These are phyloP conservation scores for Listronotus bonariensis DNA, from an alignment of 1,140 invertebrate genomes.

Conservation along the genomic window DNA sequence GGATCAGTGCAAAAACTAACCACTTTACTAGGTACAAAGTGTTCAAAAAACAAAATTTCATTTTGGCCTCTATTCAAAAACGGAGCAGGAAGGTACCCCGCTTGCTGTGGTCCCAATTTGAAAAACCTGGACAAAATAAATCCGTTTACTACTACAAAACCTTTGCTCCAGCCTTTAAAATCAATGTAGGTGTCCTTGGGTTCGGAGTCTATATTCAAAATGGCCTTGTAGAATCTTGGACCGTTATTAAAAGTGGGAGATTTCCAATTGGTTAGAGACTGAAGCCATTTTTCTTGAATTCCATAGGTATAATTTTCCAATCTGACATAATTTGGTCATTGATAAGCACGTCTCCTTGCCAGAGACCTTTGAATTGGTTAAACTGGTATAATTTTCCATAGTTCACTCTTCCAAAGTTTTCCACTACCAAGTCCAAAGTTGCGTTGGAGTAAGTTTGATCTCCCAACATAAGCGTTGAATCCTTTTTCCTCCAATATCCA, in stretches of 20 bases:
- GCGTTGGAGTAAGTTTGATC: constrained; percentile 35
- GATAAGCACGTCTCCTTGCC: constrained; percentile 56
- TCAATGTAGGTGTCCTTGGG: constrained; percentile 53
- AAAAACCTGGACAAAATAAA: constrained; percentile 67
- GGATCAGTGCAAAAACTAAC: constrained; percentile 38
- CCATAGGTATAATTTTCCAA: constrained; percentile 60
- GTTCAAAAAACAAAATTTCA: constrained; percentile 55
- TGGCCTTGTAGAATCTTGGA: constrained; percentile 51
- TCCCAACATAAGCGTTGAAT: constrained; percentile 45
- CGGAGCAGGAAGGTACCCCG: constrained; percentile 64
- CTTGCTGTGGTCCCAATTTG: constrained; percentile 62
- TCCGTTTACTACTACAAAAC: constrained; percentile 69
- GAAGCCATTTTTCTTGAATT: constrained; percentile 58
- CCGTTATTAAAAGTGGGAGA: constrained; percentile 28
- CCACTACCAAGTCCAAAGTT: constrained; percentile 63
- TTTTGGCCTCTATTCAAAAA: constrained; percentile 61
- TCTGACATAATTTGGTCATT: constrained; percentile 53
- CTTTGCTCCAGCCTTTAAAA: constrained; percentile 60
- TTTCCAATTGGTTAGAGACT: constrained; percentile 41
- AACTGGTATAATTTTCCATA: constrained; percentile 58
- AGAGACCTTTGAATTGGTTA: constrained; percentile 60
- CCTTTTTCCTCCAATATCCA: constrained; percentile 58
- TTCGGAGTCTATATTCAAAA: constrained; percentile 37
- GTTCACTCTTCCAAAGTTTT: constrained; percentile 66
- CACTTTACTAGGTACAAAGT: constrained; percentile 42